These are phyloP conservation scores for Phylloscopus trochiloides DNA, from an alignment of 2,113 vertebrate genomes.

Conservation along the genomic window DNA sequence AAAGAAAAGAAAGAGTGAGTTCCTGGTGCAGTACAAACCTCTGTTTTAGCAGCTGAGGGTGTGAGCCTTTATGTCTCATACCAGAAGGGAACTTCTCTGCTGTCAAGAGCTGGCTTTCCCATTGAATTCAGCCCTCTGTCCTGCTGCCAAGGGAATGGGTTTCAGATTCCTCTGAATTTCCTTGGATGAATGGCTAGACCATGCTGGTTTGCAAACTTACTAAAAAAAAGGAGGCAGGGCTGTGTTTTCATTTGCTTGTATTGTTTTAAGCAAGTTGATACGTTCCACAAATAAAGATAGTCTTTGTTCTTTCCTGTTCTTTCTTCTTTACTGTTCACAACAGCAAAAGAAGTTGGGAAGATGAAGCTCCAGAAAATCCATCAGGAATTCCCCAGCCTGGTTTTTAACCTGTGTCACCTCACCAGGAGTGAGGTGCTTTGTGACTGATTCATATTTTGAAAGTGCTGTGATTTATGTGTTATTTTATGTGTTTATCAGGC, in stretches of 20 bases:
- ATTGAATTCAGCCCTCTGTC: not conserved
- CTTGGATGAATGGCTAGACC: not conserved
- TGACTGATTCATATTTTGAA: not conserved
- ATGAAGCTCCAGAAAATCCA: not conserved
- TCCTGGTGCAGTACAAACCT: not conserved
- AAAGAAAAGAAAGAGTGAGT: not conserved
- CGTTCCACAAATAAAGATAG: not conserved
- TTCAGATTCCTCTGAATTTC: conserved; percentile 10
- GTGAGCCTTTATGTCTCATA: not conserved
- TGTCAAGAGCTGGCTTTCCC: not conserved
- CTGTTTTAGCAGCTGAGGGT: not conserved
- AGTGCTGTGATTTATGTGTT: not conserved
- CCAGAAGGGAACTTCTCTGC: not conserved
- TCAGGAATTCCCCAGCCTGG: not conserved
- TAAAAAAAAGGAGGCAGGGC: not conserved
- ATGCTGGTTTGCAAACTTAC: not conserved
- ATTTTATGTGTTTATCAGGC: not conserved
- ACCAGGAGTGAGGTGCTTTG: not conserved
- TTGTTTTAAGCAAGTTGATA: conserved; percentile 25
- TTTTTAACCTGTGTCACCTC: not conserved
- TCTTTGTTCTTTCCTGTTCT: not conserved
- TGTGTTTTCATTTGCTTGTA: not conserved
- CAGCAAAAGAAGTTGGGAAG: not conserved
- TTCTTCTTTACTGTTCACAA: not conserved
- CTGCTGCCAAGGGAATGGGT: not conserved